These are phyloP conservation scores for Brachionus koreanus DNA, from an alignment of 1,140 invertebrate genomes.

Conservation along the genomic window DNA sequence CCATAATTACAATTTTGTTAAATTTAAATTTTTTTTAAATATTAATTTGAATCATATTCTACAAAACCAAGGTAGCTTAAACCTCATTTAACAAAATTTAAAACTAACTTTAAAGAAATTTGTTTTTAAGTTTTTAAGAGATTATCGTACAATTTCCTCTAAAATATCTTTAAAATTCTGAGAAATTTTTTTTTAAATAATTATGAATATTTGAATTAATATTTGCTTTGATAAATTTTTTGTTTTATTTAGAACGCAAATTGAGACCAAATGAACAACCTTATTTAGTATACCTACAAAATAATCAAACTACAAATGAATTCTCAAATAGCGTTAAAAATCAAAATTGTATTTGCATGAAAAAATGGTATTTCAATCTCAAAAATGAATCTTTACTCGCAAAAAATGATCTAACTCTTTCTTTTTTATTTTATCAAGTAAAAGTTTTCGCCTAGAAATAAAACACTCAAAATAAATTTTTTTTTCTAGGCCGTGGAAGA, in stretches of 20 bases:
- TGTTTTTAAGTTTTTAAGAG: too few species aligned
- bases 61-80: too few species aligned
- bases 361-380: conserved; percentile 88
- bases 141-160: too few species aligned
- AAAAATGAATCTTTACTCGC: conserved; percentile 69
- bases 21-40: too few species aligned
- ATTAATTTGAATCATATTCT: too few species aligned
- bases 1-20: too few species aligned
- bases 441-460: too few species aligned
- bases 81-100: too few species aligned
- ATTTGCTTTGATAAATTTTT: neutral
- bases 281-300: conserved; percentile 95
- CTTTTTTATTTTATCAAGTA: conserved; percentile 74
- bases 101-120: too few species aligned
- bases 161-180: too few species aligned
- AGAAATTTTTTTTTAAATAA: too few species aligned
- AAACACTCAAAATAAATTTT: neutral
- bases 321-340: conserved; percentile 71
- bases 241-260: conserved; percentile 75
- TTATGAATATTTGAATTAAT: too few species aligned
- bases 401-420: conserved; percentile 63
- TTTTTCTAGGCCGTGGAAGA: conserved; percentile 74
- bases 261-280: conserved; percentile 87
- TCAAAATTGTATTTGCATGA: conserved; percentile 84
- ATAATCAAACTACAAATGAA: conserved; percentile 64